A percentile compares a stretch with the other conserved stretches of the same genome.
Evolutionary conservation across 2,113 vertebrate genomes (phyloP).

Genomic region (Hypocryptadius cinnamomeus): DNA sequence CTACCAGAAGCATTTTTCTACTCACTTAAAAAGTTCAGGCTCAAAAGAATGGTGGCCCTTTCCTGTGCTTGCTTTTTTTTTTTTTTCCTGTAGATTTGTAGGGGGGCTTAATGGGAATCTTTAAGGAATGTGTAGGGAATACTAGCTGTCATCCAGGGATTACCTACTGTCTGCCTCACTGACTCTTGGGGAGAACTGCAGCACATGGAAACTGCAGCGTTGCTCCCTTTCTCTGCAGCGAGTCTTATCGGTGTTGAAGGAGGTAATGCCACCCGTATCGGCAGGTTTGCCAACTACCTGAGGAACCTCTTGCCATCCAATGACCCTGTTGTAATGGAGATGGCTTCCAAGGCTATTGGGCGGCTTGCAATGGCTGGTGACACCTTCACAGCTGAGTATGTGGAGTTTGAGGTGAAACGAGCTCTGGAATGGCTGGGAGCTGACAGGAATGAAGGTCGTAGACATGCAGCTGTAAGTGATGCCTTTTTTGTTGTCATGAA

Average conservation of each 20-base stretch:
- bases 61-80: neutral
- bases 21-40: neutral
- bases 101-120: neutral
- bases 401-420: constrained; percentile 98
- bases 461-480: constrained; percentile 89
- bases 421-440: constrained; percentile 97
- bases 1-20: neutral
- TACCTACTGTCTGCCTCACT: neutral
- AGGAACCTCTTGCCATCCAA: constrained; percentile 96
- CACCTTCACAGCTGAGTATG: constrained; percentile 96
- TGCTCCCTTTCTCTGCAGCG: constrained; percentile 70
- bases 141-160: neutral
- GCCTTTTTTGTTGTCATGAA: neutral
- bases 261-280: constrained; percentile 93
- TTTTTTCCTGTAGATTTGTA: neutral
- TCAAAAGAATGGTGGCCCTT: neutral
- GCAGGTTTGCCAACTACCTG: constrained; percentile 95
- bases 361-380: constrained; percentile 96
- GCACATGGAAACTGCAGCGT: neutral
- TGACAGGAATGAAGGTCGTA: constrained; percentile 92
- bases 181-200: neutral
- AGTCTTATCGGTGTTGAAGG: constrained; percentile 97
- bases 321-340: constrained; percentile 96
- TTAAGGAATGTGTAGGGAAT: neutral
- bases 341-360: constrained; percentile 97